Evolutionary conservation across 1,140 invertebrate species (phyloP).

Genomic region (Cyphomyrmex costatus): DNA sequence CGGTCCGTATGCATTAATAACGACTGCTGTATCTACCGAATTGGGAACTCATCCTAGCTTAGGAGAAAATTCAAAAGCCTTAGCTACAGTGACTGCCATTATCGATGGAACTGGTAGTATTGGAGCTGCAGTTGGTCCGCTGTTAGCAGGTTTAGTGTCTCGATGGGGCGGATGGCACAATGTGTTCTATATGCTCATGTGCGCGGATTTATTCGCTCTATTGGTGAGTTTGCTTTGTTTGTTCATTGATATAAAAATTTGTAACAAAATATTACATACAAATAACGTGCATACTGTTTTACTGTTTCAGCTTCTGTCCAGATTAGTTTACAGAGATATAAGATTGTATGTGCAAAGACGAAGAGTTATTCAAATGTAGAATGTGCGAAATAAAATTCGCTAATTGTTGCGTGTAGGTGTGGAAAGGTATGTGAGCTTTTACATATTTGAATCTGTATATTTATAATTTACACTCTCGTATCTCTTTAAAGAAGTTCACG

Average conservation of each 20-base stretch:
- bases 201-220: slow-evolving; percentile 93
- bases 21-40: slow-evolving; percentile 98
- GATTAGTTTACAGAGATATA: slow-evolving; percentile 83
- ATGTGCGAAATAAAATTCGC: not conserved
- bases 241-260: no score
- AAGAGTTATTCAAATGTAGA: slow-evolving; percentile 73
- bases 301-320: slow-evolving; percentile 80
- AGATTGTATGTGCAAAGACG: slow-evolving; percentile 79
- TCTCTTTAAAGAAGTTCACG: slow-evolving; percentile 41
- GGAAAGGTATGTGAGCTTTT: not conserved
- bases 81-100: slow-evolving; percentile 98
- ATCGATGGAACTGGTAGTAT: slow-evolving; percentile 98
- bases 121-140: slow-evolving; percentile 96
- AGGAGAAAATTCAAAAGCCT: slow-evolving; percentile 94
- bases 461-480: slow-evolving; percentile 29
- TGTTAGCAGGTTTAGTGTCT: slow-evolving; percentile 95
- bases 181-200: slow-evolving; percentile 97
- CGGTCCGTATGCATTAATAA: slow-evolving; percentile 98
- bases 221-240: slow-evolving; percentile 85
- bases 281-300: not conserved
- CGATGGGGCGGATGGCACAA: slow-evolving; percentile 91
- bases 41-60: slow-evolving; percentile 95
- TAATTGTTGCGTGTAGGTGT: not conserved
- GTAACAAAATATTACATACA: not conserved
- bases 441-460: slow-evolving; percentile 25